Percentiles rank a stretch among this genome's conserved stretches.
Evolutionary conservation across 2,888 invertebrate genomes (phyloP).

Genomic region (Acanthosepion lycidas): DNA sequence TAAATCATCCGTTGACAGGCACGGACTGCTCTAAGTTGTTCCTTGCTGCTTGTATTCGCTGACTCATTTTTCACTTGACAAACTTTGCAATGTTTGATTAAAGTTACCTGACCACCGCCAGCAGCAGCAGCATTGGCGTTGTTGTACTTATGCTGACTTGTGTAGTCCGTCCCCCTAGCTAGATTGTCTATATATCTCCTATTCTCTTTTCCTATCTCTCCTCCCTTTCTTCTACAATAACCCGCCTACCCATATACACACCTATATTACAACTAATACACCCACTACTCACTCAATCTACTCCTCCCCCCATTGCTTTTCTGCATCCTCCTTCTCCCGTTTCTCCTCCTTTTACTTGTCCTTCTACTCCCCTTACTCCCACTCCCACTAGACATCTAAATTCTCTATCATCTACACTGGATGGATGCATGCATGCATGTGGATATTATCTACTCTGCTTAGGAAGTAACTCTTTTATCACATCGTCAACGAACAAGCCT

Average conservation of each 20-base stretch:
- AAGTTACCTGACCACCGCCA: constrained; percentile 22
- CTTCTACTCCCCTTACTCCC: not conserved
- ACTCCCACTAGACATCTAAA: not conserved
- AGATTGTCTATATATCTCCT: not conserved
- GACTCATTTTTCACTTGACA: constrained; percentile 33
- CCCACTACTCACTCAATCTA: constrained; percentile 13
- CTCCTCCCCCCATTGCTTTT: not conserved
- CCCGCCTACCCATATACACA: constrained; percentile 35
- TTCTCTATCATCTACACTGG: not conserved
- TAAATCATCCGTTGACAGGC: constrained; percentile 23
- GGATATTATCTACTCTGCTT: constrained; percentile 22
- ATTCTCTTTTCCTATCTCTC: not conserved
- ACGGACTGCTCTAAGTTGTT: constrained; percentile 4
- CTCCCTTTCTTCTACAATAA: not conserved
- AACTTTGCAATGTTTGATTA: constrained; percentile 33
- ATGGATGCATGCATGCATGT: constrained; percentile 22
- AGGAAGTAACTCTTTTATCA: constrained; percentile 23
- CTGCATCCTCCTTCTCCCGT: not conserved
- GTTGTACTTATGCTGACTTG: constrained; percentile 33
- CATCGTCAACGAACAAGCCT: not conserved
- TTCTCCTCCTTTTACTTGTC: not conserved
- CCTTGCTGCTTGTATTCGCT: not conserved
- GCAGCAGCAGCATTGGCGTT: not conserved
- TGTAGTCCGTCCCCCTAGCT: not conserved
- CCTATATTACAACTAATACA: constrained; percentile 17